These are phyloP conservation scores for Sphenodon punctatus DNA, from an alignment of 2,797 vertebrate species.

Conservation along the genomic window DNA sequence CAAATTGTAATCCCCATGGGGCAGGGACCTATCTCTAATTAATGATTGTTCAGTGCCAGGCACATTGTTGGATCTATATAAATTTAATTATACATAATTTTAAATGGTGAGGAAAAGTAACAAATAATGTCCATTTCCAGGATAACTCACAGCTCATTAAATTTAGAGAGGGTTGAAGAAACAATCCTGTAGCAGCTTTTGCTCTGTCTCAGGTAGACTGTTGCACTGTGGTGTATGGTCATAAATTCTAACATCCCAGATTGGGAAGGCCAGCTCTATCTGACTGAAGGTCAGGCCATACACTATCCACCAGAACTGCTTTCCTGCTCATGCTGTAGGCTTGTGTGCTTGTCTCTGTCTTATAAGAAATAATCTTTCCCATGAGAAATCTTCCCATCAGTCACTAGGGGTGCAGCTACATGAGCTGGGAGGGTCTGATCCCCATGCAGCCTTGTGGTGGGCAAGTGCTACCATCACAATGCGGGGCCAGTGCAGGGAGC, in stretches of 20 bases:
- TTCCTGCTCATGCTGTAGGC: neutral
- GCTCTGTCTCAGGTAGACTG: neutral
- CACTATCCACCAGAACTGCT: neutral
- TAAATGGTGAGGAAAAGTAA: accelerated
- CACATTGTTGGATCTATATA: no score
- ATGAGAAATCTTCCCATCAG: no score
- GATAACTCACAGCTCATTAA: neutral
- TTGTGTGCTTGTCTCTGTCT: neutral
- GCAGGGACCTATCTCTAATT: no score
- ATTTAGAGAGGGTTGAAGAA: neutral
- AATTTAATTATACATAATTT: no score
- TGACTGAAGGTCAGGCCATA: neutral
- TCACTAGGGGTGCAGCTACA: no score
- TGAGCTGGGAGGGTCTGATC: no score
- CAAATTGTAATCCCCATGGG: no score
- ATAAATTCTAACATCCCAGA: neutral
- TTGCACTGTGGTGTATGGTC: neutral
- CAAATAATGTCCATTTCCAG: neutral
- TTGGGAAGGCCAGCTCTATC: neutral
- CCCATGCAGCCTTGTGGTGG: no score
- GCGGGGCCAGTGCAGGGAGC: no score
- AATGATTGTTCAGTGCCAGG: no score
- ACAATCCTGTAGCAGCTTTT: neutral
- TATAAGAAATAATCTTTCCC: neutral
- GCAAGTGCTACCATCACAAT: no score